Percentiles rank a stretch among this genome's conserved stretches.
These are phyloP conservation scores for Eristalis tenax DNA, from an alignment of 2,888 invertebrate genomes.

Conservation along the genomic window DNA sequence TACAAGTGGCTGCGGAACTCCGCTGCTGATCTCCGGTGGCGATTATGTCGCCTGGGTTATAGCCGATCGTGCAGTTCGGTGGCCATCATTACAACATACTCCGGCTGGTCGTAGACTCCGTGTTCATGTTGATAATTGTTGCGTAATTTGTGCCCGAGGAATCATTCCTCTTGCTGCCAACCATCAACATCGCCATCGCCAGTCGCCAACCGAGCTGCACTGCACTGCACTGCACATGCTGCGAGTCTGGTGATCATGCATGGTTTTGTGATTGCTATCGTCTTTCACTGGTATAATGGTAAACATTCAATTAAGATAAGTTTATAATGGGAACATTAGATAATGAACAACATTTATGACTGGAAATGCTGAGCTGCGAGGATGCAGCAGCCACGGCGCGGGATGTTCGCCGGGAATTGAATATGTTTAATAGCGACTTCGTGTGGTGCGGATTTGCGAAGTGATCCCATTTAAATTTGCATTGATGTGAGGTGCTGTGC, in stretches of 20 bases:
- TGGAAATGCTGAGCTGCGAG: constrained; percentile 39
- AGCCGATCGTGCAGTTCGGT: constrained; percentile 59
- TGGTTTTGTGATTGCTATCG: constrained; percentile 58
- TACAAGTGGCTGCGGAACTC: constrained; percentile 11
- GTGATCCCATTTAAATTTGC: constrained; percentile 45
- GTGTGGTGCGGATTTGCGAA: constrained; percentile 4
- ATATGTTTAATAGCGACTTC: constrained; percentile 6
- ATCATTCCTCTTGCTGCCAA: constrained; percentile 39
- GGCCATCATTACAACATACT: constrained; percentile 39
- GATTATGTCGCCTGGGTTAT: constrained; percentile 66
- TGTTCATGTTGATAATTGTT: constrained; percentile 72
- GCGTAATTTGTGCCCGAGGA: constrained; percentile 66
- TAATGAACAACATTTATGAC: constrained; percentile 63
- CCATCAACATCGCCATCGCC: neutral
- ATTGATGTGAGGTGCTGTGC: constrained; percentile 29
- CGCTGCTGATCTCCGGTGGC: constrained; percentile 42
- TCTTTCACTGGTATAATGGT: constrained; percentile 46
- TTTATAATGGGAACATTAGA: constrained; percentile 68
- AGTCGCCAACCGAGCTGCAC: no score
- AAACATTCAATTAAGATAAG: constrained; percentile 68
- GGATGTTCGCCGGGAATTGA: constrained; percentile 40
- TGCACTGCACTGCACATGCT: neutral
- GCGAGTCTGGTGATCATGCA: constrained; percentile 48
- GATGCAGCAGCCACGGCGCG: neutral
- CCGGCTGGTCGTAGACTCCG: neutral